A percentile compares a stretch with the other conserved stretches of the same genome.
phyloP scores from a whole-genome alignment of 2,797 vertebrate genomes.

The Halcyon badia region DNA sequence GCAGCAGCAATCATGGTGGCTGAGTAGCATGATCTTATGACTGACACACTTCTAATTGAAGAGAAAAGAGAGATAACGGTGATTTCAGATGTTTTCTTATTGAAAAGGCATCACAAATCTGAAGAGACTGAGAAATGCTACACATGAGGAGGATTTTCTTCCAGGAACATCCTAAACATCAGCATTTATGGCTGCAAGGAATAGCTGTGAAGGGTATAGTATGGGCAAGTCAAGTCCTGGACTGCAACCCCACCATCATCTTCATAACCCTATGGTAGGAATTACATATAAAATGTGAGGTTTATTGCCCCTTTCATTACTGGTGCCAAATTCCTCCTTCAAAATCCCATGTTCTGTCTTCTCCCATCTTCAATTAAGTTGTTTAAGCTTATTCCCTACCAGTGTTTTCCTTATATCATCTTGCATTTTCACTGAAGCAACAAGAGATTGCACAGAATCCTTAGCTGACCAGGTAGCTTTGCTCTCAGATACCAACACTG shows the following conservation, averaged over 20 bases:
- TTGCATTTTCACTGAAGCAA: neutral
- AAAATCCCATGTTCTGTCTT: neutral
- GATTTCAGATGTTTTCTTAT: neutral
- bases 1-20: neutral
- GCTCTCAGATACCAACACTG: neutral
- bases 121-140: neutral
- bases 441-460: neutral
- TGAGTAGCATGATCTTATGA: neutral
- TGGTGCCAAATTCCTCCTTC: neutral
- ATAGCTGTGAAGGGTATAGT: neutral
- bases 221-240: neutral
- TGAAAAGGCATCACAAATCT: neutral
- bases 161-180: neutral
- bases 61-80: neutral
- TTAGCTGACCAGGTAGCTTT: neutral
- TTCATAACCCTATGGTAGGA: neutral
- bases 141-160: neutral
- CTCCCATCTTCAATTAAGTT: neutral
- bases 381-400: neutral
- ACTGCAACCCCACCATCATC: neutral
- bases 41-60: slow-evolving; percentile 22
- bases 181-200: neutral
- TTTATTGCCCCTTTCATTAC: neutral
- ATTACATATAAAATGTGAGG: neutral
- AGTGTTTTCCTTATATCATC: neutral